Evolutionary conservation across 2,113 vertebrate genomes (phyloP), one percentile per base, ranked within the genome.

Genomic region (Gallinago undulata): DNA sequence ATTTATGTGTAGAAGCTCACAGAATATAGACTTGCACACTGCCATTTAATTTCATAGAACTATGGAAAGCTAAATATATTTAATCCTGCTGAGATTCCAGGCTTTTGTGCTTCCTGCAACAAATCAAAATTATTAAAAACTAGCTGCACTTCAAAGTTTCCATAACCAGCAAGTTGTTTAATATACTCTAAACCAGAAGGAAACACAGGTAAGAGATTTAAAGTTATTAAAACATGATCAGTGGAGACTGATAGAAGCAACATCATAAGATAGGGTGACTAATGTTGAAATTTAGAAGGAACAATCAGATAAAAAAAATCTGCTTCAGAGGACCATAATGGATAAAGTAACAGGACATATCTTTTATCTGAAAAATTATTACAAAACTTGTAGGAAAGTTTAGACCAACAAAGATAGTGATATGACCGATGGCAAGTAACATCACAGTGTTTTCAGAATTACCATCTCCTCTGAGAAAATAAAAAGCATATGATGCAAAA

Each of bases 81-180:
- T 94, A 96, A 93, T 79, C 57, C 82, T 89, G 87, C 78, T 87
- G 89, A 95, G 91, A 95, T 90, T 91, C 62, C 70, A 91, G n/a
- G 16, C 8, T 75, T 89, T 89, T 93, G 30, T 73, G 11, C 48
- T 94, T 95, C 70, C 67, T 88, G 47, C 47, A 91, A 83, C 78
- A 91, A 93, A 93, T 77, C 66, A 90, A 76, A 85, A 91, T 80
- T 90, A 90, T 95, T 95, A 90, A 93, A 96, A 94, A 35, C 12
- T 53, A 74, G 23, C 22, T 85, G 28, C 31, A 37, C 27, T 81
- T 81, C 10, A 5, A 57, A 50, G 13, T 69, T 89, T 69, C 47
- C 31, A 10, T 51, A 50, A 45, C 45, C 70, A 25, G 3, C 50
- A 90, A 51, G 15, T 48, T 73, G 33, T 67, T 93, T 77, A 80